Percentiles rank a stretch among this genome's conserved stretches.
These are phyloP conservation scores for Coreius guichenoti DNA, from an alignment of 2,797 vertebrate genomes.

Conservation along the genomic window DNA sequence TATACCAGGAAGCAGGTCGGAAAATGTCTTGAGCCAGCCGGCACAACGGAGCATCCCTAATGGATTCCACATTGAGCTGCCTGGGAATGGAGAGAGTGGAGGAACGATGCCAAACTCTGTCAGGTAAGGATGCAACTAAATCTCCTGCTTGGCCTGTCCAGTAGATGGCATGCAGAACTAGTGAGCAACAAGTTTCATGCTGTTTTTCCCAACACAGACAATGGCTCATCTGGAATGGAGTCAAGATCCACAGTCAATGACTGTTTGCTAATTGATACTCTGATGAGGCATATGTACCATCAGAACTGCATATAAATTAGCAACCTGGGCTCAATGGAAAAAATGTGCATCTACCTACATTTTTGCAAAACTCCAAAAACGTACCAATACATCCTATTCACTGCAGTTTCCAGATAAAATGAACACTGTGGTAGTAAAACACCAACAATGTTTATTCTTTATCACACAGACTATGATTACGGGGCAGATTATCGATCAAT, in stretches of 20 bases:
- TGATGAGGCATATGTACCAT: neutral
- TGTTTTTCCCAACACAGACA: neutral
- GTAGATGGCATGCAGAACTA: conserved; percentile 68
- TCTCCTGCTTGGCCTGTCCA: conserved; percentile 60
- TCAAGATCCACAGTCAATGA: conserved; percentile 11
- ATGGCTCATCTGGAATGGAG: conserved; percentile 3
- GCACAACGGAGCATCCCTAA: conserved; percentile 87
- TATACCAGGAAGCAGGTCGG: conserved; percentile 92
- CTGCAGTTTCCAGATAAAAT: neutral
- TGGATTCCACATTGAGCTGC: conserved; percentile 84
- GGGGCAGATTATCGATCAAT: neutral
- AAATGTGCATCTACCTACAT: neutral
- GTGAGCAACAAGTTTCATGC: conserved; percentile 3
- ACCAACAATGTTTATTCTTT: neutral
- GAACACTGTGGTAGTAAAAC: neutral
- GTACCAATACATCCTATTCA: neutral
- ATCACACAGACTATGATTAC: neutral
- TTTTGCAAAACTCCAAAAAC: neutral
- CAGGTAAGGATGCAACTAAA: conserved; percentile 79
- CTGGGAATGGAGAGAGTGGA: conserved; percentile 74
- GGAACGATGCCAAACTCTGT: conserved; percentile 86
- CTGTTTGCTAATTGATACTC: neutral
- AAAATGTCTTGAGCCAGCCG: conserved; percentile 89
- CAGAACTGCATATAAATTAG: conserved; percentile 31
- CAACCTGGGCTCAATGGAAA: neutral